Base-by-base conservation (phyloP, 2,888 invertebrate genomes). In the Calliopum simillimum region DNA sequence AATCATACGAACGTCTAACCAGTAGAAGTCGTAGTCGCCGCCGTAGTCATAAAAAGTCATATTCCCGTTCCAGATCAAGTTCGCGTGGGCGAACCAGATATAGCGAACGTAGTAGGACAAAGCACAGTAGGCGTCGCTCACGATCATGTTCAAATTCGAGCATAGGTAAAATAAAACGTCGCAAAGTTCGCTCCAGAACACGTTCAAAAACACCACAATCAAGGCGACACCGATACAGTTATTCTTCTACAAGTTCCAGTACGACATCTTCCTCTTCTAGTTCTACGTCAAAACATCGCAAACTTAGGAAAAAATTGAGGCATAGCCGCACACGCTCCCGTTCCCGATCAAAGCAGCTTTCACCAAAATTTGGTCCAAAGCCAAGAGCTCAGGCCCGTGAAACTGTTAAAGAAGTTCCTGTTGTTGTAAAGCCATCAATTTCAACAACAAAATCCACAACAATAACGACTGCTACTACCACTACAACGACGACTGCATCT, bases 1-100 rank as follows among this genome's bases (percentile, higher is more conserved):
- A 59, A 11, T 66, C 58, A n/a, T 44, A 80, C 58, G 78, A 77
- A 71, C 74, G 80, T 25, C 73, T 73, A 21, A 75, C 80, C 4
- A 74, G 75, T 0, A 75, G 76, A 16, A 79, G 79, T 21, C 73
- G 77, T 0, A 77, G 80, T 47, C 74, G 78, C 1, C 74, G 76
- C 13, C 75, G 79, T n/a, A 81, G 79, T 58, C 76, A 78, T 0
- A 77, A 79, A 2, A 74, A 77, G 21, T 75, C 77, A 58, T 76
- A 77, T 43, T 70, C 75, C 41, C 77, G 79, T 5, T 82, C 84
- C 2, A 82, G 86, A 68, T 86, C 84, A 4, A 77, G 75, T 6
- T 85, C 83, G 14, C 78, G 83, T n/a, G 81, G 82, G 74, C 82
- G 77, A 71, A 76, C 77, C 4, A 75, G 79, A 4, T 33, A 33